A percentile compares a stretch with the other conserved stretches of the same genome.
Evolutionary conservation across 2,113 vertebrate genomes (phyloP).

Genomic region (Oophaga pumilio): DNA sequence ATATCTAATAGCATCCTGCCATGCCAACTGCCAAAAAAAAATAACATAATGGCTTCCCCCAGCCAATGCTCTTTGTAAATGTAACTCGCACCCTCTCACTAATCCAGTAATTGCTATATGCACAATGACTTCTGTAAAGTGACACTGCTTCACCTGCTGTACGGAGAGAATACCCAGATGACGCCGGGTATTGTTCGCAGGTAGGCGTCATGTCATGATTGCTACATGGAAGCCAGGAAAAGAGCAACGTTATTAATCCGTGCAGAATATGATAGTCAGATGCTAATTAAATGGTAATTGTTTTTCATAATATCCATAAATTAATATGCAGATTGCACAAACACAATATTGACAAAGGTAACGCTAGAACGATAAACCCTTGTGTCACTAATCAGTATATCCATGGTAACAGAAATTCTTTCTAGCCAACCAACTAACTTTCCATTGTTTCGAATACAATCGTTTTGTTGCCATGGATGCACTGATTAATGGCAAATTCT

Average conservation of each 20-base stretch:
- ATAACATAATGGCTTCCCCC: conserved; percentile 11
- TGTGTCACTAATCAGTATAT: background rate
- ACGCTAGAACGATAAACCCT: background rate
- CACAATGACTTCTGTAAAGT: conserved; percentile 44
- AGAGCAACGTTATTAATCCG: background rate
- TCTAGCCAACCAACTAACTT: background rate
- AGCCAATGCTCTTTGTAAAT: background rate
- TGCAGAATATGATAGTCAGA: background rate
- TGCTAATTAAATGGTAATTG: background rate
- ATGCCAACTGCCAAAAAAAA: conserved; percentile 19
- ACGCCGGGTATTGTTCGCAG: background rate
- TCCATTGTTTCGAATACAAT: background rate
- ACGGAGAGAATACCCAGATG: conserved; percentile 13
- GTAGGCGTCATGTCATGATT: background rate
- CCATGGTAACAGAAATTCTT: background rate
- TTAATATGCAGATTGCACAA: too few relatives aligned
- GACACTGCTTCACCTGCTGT: conserved; percentile 38
- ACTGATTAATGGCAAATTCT: background rate
- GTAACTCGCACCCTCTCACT: conserved; percentile 27
- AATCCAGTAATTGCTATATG: conserved; percentile 38
- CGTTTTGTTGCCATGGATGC: background rate
- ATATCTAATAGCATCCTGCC: conserved; percentile 17
- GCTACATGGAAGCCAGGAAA: background rate
- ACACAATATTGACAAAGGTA: too few relatives aligned
- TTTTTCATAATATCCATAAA: too few relatives aligned